Base-by-base conservation (phyloP, 2,113 vertebrate genomes). In the Okapia johnstoni region DNA sequence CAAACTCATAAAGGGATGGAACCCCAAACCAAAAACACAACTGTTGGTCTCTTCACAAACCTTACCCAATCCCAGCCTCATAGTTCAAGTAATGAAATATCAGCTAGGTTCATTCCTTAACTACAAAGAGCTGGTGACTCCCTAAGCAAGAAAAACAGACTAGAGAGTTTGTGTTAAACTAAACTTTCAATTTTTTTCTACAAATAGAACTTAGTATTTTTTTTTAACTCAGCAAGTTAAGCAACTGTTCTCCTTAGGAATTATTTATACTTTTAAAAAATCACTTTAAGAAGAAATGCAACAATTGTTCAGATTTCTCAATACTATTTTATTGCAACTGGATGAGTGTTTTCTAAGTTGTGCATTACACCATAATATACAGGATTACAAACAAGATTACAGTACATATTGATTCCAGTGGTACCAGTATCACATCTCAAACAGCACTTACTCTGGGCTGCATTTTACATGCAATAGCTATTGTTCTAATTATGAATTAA, bases 391-490 rank as follows among this genome's bases (percentile, higher is more conserved):
- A 99, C 99, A 99, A 99, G 98, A 99, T 98, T 99, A 99, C 99
- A 99, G 99, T 98, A 99, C 99, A 99, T 98, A 98, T 99, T 97
- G 97, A 99, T 98, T 99, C 98, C 99, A 98, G 98, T 98, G 99
- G 98, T 99, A 99, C 99, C 99, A 99, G 98, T 97, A 79, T 99
- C 98, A 99, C 99, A 99, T 98, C 98, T 99, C 98, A 99, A 98
- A 99, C 98, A 99, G 99, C 99, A 99, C 99, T 99, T 99, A 98
- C 98, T 99, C 98, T 98, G 99, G 97, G 99, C 99, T 99, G 99
- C 99, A 99, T 99, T 98, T 98, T 99, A 99, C 99, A 99, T 99
- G 99, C 99, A 99, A 99, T 98, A 99, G 98, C 99, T 99, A 99
- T 98, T 98, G 99, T 99, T 99, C 99, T 99, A 99, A 98, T 98